phyloP scores from a whole-genome alignment of 2,797 vertebrate species.

The Chloroceryle amazona region DNA sequence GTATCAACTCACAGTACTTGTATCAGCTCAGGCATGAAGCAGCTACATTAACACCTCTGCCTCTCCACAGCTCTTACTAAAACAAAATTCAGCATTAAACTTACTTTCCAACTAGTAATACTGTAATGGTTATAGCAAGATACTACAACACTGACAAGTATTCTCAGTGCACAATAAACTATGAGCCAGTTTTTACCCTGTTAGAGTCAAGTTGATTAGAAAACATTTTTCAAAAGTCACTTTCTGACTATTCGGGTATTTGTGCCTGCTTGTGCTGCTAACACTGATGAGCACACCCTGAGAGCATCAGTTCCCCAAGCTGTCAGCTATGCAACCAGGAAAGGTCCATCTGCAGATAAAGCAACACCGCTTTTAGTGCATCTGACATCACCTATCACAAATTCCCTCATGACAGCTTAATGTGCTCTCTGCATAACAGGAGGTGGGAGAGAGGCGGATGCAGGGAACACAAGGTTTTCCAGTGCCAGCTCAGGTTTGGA shows the following conservation, averaged over 20 bases:
- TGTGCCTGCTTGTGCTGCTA: not conserved
- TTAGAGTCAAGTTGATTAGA: rapidly evolving
- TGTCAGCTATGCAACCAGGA: rapidly evolving
- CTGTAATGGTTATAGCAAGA: not conserved
- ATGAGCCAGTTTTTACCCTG: not conserved
- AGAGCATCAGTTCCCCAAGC: not conserved
- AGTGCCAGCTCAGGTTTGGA: rapidly evolving
- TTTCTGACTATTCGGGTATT: not conserved
- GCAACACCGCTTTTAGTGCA: not conserved
- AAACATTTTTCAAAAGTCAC: not conserved
- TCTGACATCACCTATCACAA: not conserved
- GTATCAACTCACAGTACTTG: rapidly evolving
- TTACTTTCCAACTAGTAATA: not conserved
- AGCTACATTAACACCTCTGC: not conserved
- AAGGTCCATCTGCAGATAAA: not conserved
- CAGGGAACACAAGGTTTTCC: not conserved
- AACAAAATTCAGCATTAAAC: not conserved
- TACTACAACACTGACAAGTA: not conserved
- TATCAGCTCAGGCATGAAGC: not conserved
- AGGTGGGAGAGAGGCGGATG: not conserved
- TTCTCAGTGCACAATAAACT: not conserved
- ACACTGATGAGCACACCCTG: not conserved
- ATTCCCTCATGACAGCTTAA: not conserved
- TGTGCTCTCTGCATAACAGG: not conserved
- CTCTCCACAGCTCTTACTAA: not conserved